Conservation (phyloP, 2,113 vertebrate genomes). For the Callorhinus ursinus region DNA sequence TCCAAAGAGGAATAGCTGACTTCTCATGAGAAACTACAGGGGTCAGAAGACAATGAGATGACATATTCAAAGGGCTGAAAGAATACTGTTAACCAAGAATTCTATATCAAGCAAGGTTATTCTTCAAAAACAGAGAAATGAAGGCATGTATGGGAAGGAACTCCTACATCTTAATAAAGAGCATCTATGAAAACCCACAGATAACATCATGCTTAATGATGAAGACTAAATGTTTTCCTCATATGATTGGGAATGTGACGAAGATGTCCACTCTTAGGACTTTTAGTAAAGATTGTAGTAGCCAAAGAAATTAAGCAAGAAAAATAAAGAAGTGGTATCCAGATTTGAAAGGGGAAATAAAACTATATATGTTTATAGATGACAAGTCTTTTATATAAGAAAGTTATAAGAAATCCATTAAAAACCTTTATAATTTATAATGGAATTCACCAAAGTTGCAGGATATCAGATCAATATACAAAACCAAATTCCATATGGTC, state of each 20-base stretch:
- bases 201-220: background rate
- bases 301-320: background rate
- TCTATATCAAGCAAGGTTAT: background rate
- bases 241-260: rapidly evolving
- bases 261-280: too few relatives aligned
- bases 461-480: background rate
- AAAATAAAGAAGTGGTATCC: background rate
- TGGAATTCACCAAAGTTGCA: background rate
- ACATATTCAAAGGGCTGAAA: too few relatives aligned
- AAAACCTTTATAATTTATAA: background rate
- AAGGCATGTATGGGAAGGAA: background rate
- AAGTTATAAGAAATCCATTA: background rate
- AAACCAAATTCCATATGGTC: background rate
- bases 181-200: background rate
- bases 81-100: background rate
- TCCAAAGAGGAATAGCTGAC: too few relatives aligned
- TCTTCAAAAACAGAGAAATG: background rate
- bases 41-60: background rate
- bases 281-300: background rate
- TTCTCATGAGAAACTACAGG: background rate
- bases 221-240: background rate
- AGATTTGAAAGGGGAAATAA: background rate
- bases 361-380: background rate
- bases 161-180: background rate
- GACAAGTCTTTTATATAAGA: background rate